Base-by-base conservation (phyloP, 2,888 invertebrate species). In the Pyrrhosoma nymphula region DNA sequence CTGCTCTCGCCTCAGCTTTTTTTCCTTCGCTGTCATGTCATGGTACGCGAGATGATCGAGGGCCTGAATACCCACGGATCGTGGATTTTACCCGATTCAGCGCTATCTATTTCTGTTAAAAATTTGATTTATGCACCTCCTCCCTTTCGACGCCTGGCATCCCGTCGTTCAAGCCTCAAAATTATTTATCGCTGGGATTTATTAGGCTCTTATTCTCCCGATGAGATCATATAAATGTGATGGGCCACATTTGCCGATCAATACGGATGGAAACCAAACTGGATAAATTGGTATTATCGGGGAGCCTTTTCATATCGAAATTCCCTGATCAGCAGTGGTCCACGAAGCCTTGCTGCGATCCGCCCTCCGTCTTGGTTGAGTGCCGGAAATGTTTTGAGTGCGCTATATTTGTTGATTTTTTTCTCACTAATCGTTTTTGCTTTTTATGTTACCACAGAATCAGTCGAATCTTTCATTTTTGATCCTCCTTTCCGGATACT, bases 1-100 rank as follows among this genome's bases (percentile, higher is more conserved):
- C 75, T n/a, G 55, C 75, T 93, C 69, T 69, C 93, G 69, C 93
- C 39, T 63, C 69, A 63, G 26, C 93, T 60, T 91, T 63, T 93
- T 93, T 69, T 93, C 47, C 35, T 35, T 91, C 35, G 35, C 93
- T 93, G 30, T 91, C 93, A 23, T 47, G 47, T 47, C 69, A 35
- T 14, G 35, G 16, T 8, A 35, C 82, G n/a, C n/a, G 69, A 26
- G 26, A 82, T 35, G 6, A 3, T 26, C 35, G 82, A 12, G 18
- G 35, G 14, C 82, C 35, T 30, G 23, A 69, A 26, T 93, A 47
- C 69, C 75, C 26, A 26, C 39, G 69, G 63, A 47, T 56, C 93
- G 20, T 39, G 93, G 14, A 93, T 30, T 69, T 69, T n/a, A 39
- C 69, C 93, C 69, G 69, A n/a, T 55, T 93, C 93, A 93, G 75